Percentiles rank a stretch among this genome's conserved stretches.
These are phyloP conservation scores for Catamblyrhynchus diadema DNA, from an alignment of 2,797 vertebrate species.

Conservation along the genomic window DNA sequence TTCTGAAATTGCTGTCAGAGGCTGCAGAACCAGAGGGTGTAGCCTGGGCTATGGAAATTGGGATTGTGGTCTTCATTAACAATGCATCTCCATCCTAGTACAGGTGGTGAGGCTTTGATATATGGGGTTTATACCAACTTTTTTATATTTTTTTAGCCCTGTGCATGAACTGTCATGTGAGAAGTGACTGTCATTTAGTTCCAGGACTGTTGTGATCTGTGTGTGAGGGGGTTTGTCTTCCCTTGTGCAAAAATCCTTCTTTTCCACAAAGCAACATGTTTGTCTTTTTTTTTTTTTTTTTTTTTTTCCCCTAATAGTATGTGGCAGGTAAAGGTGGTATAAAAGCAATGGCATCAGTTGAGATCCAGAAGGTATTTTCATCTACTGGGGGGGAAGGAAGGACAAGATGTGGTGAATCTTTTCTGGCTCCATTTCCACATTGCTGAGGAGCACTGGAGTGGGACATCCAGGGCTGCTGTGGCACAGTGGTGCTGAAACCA, in stretches of 20 bases:
- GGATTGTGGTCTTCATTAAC: background rate
- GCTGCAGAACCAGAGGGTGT: background rate
- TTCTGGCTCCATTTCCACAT: background rate
- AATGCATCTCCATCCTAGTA: background rate
- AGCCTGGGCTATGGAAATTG: background rate
- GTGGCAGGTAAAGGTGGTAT: background rate
- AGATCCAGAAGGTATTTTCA: background rate
- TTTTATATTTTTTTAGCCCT: background rate
- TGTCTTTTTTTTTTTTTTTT: background rate
- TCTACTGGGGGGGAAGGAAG: background rate
- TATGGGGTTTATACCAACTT: background rate
- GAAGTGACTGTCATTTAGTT: background rate
- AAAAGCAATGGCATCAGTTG: background rate
- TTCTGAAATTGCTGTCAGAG: background rate
- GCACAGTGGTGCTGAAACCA: background rate
- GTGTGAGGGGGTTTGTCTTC: background rate
- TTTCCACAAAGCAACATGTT: accelerated
- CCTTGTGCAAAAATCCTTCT: background rate
- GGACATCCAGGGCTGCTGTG: background rate
- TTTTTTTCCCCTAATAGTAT: too few species aligned
- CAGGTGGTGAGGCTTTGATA: background rate
- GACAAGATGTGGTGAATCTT: background rate
- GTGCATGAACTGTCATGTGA: background rate
- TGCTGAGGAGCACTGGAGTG: background rate
- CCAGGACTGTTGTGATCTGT: background rate